Evolutionary conservation across 2,888 invertebrate genomes (phyloP).

Genomic region (Linyphia triangularis): DNA sequence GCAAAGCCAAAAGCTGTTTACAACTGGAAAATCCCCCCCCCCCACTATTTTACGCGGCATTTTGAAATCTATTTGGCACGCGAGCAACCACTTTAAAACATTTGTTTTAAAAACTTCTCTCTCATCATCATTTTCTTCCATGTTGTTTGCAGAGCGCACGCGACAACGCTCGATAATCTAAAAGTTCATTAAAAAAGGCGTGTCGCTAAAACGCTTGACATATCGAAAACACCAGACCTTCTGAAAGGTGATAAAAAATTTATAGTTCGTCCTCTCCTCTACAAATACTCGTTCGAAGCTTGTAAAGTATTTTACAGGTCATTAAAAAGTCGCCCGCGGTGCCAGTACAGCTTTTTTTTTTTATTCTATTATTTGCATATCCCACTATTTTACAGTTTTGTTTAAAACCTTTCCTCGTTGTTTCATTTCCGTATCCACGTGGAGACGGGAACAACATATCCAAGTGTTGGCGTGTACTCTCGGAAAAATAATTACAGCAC

Average conservation of each 20-base stretch:
- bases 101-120: not conserved
- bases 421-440: constrained; percentile 70
- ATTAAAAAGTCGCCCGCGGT: constrained; percentile 61
- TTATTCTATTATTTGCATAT: constrained; percentile 61
- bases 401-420: constrained; percentile 71
- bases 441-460: constrained; percentile 69
- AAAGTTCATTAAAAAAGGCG: constrained; percentile 68
- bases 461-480: constrained; percentile 49
- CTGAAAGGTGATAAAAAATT: constrained; percentile 64
- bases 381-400: constrained; percentile 71
- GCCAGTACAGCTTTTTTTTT: not conserved
- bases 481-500: constrained; percentile 66
- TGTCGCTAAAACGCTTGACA: constrained; percentile 48
- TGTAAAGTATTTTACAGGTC: constrained; percentile 69
- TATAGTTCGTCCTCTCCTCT: constrained; percentile 42
- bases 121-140: not conserved
- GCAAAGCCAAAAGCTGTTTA: not conserved
- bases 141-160: not conserved
- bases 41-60: not conserved
- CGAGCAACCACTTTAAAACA: not conserved
- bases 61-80: not conserved
- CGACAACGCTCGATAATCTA: not conserved
- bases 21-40: not conserved
- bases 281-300: not conserved
- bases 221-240: constrained; percentile 35